Evolutionary conservation across 1,140 invertebrate genomes (phyloP), one percentile per base, ranked within the genome.

Genomic region (Zaprionus ghesquierei): DNA sequence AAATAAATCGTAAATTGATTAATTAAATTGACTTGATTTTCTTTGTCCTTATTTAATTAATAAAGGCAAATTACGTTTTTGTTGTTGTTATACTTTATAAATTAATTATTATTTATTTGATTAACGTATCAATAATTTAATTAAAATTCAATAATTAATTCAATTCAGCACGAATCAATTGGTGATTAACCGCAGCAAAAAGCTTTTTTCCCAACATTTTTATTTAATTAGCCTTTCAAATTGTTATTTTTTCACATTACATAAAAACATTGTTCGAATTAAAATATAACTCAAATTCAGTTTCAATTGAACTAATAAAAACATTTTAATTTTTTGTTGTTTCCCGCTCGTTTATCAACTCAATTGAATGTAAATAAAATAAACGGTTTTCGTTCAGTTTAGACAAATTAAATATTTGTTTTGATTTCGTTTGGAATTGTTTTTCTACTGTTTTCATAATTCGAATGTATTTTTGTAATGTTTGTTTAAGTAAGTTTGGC

Each of bases 361-460:
- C 56, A 69, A 62, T 71, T 61, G n/a, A 56, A 44, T 54, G 49
- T 38, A 62, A 35, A 38, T 38, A 49, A 25, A 51, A 38, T 62
- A 38, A 62, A 51, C 53, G 31, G 31, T 51, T 62, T 62, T 31
- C 53, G 10, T 62, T 53, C 18, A 38, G 2, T 60, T 60, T 15
- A 20, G 20, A 10, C 12, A 60, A 65, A 53, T 33, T 9, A 41
- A 33, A 59, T 44, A 72, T 59, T 27, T 22, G 38, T 56, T 10
- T 38, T 50, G 5, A 27, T 56, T 65, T 56, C 3, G 13, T 15
- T 58, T 10, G 5, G 13, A 5, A 27, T 13, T 20, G 15, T 31
- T 65, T 25, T 29, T n/a, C 5, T 23, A 2, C 23, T 51, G 8
- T 51, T 18, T 51, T 35, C 50, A 23, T 25, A 54, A 44, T 53